These are phyloP conservation scores for Drosophila anomelani DNA, from an alignment of 2,888 invertebrate genomes.

Conservation along the genomic window DNA sequence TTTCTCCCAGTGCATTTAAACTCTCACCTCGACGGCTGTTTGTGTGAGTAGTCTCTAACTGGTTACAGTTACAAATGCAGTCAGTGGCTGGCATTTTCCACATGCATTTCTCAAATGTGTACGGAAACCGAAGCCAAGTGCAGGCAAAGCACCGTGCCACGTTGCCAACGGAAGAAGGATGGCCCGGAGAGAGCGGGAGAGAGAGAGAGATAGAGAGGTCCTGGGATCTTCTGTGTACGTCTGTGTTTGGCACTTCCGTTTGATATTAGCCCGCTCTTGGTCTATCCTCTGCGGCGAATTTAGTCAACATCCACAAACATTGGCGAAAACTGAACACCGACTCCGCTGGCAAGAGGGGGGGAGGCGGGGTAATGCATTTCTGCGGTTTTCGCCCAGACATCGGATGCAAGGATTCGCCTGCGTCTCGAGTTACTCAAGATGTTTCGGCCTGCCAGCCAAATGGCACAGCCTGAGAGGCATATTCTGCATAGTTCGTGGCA, in stretches of 20 bases:
- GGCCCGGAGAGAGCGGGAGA: constrained; percentile 47
- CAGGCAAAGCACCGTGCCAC: constrained; percentile 44
- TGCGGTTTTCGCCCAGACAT: constrained; percentile 60
- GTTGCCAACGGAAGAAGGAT: constrained; percentile 69
- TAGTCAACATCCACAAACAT: constrained; percentile 69
- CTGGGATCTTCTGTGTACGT: constrained; percentile 24
- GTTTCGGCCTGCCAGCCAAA: constrained; percentile 43
- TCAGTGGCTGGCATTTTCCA: constrained; percentile 69
- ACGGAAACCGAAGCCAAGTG: constrained; percentile 76
- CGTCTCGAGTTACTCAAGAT: constrained; percentile 42
- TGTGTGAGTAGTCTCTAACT: constrained; percentile 44
- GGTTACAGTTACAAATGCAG: constrained; percentile 67
- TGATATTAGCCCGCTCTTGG: constrained; percentile 75
- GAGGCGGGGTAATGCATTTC: constrained; percentile 65
- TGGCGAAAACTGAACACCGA: constrained; percentile 46
- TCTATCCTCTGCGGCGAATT: constrained; percentile 72
- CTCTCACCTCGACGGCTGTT: constrained; percentile 6
- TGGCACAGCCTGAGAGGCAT: constrained; percentile 48
- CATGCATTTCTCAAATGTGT: constrained; percentile 79
- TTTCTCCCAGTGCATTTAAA: constrained; percentile 10
- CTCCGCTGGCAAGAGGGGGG: constrained; percentile 16
- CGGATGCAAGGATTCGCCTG: constrained; percentile 23
- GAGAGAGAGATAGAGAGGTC: background rate
- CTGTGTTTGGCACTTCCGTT: constrained; percentile 71
- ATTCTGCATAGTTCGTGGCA: constrained; percentile 67